Evolutionary conservation across 2,113 vertebrate species (phyloP).

Genomic region (Apodemus speciosus): DNA sequence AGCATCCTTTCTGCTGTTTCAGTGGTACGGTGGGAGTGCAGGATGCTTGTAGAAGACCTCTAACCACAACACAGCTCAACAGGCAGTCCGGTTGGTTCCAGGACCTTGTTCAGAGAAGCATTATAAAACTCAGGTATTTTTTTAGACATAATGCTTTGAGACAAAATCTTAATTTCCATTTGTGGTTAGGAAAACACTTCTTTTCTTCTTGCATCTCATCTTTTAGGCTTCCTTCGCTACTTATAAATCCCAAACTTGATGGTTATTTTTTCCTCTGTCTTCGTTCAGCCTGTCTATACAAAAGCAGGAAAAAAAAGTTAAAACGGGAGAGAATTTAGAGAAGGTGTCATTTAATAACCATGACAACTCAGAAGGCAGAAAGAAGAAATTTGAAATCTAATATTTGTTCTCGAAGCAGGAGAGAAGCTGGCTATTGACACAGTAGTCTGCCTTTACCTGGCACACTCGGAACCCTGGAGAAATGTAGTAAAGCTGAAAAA

Average conservation of each 20-base stretch:
- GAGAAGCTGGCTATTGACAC: conserved; percentile 56
- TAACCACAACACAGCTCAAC: conserved; percentile 67
- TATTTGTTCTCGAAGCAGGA: conserved; percentile 64
- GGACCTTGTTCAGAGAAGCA: conserved; percentile 68
- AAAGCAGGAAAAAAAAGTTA: conserved; percentile 74
- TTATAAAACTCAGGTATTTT: conserved; percentile 73
- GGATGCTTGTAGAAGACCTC: not conserved
- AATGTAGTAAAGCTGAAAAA: conserved; percentile 29
- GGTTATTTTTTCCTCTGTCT: not conserved
- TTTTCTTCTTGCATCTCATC: conserved; percentile 40
- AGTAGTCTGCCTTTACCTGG: conserved; percentile 25
- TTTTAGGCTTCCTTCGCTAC: conserved; percentile 57
- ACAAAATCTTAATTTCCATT: conserved; percentile 67
- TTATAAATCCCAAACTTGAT: conserved; percentile 63
- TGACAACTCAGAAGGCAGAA: conserved; percentile 81
- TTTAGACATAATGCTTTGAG: conserved; percentile 67
- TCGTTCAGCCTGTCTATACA: conserved; percentile 73
- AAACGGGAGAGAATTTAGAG: conserved; percentile 78
- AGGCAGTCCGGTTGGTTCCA: conserved; percentile 37
- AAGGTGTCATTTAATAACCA: conserved; percentile 81
- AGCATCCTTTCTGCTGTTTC: conserved; percentile 17
- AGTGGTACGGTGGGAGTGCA: not conserved
- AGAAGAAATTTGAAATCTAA: conserved; percentile 69
- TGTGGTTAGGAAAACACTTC: conserved; percentile 50
- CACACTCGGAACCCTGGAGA: conserved; percentile 8